Evolutionary conservation across 1,140 invertebrate genomes (phyloP), one percentile per base, ranked within the genome.

Genomic region (Eupristina koningsbergeri): DNA sequence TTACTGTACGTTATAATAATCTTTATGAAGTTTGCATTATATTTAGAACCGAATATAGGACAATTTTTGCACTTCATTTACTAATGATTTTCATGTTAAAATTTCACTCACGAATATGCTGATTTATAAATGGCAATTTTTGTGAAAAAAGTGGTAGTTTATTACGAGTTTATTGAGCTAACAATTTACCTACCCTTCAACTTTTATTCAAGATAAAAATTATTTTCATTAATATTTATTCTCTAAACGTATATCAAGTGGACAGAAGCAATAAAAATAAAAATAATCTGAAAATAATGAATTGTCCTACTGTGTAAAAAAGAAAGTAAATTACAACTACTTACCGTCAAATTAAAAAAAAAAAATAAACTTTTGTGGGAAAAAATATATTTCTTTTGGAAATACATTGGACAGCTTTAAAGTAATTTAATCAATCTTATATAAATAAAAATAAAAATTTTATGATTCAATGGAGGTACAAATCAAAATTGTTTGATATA

Each of bases 251-350:
- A n/a, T 1, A n/a, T 0, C 15, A 8, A 31, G n/a, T 61, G 22
- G 36, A 67, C 11, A 75, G n/a, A n/a, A n/a, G n/a, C n/a, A n/a
- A n/a, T n/a, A n/a, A n/a, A n/a, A n/a, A n/a, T 22, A 8, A 31
- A 47, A 75, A 45, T 45, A 29, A 79, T 45, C 22, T 6, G 2
- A 29, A 29, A 11, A 61, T 9, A 6, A 79, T 29, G 36, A 79
- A 34, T 58, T 19, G 19, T 22, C 69, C 29, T 53, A 45, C 58
- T 61, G 61, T 29, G n/a, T 73, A 74, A 81, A 73, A 5, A 58
- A 50, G 45, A 53, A 81, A 61, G 80, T 41, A 58, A 69, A 34
- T 26, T 77, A 79, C 31, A 50, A 50, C 9, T 17, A 50, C 17
- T 9, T 9, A 50, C 9, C 17, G 8, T 50, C 47, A 13, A 15